Conservation (phyloP, 2,888 invertebrate genomes). For the Pyrrhia umbra region DNA sequence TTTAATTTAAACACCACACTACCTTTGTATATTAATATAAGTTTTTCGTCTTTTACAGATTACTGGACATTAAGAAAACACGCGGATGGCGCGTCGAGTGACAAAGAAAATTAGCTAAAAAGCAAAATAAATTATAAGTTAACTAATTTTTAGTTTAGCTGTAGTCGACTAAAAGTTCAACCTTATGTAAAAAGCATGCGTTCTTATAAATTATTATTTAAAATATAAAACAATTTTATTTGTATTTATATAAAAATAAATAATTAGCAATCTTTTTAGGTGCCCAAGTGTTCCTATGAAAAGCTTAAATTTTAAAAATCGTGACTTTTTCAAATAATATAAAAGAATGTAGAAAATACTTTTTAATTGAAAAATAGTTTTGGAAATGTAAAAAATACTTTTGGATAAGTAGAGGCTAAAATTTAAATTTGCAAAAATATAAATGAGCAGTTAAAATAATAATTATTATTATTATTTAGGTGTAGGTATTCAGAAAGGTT, state of each 20-base stretch:
- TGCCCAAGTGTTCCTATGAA: conserved; percentile 55
- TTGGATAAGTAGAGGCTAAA: conserved; percentile 64
- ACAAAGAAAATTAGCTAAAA: conserved; percentile 83
- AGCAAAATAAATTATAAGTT: conserved; percentile 26
- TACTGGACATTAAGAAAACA: conserved; percentile 89
- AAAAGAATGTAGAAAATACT: conserved; percentile 3
- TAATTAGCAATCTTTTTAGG: conserved; percentile 46
- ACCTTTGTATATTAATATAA: neutral
- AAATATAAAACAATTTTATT: conserved; percentile 61
- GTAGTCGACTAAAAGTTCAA: conserved; percentile 55
- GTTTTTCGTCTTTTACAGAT: conserved; percentile 83
- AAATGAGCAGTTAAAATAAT: no score
- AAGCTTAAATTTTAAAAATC: conserved; percentile 1
- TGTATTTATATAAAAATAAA: conserved; percentile 64
- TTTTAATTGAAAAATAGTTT: conserved; percentile 29
- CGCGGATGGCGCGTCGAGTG: conserved; percentile 81
- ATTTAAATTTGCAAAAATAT: conserved; percentile 25
- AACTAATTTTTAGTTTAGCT: conserved; percentile 37
- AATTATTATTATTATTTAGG: no score
- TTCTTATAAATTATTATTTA: conserved; percentile 61
- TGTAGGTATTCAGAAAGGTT: no score
- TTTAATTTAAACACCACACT: no score
- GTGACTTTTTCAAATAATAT: conserved; percentile 22
- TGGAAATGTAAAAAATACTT: conserved; percentile 47
- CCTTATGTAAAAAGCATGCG: conserved; percentile 58